A percentile compares a stretch with the other conserved stretches of the same genome.
Evolutionary conservation across 2,888 invertebrate genomes (phyloP).

Genomic region (Thyatira batis): DNA sequence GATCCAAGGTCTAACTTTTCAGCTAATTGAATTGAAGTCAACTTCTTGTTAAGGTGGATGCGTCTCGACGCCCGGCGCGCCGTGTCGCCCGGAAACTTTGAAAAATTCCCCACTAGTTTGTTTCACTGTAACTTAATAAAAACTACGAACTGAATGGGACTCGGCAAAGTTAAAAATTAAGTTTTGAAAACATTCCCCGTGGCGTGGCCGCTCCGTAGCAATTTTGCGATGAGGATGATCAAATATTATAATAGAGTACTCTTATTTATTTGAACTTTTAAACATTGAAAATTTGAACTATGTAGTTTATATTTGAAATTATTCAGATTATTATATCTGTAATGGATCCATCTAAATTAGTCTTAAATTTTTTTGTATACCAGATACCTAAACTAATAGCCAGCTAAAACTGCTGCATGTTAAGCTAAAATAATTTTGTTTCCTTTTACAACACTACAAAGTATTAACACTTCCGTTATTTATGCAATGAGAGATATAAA

Average conservation of each 20-base stretch:
- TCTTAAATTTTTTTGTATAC: too few species aligned
- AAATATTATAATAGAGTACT: neutral
- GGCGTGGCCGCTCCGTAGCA: constrained; percentile 24
- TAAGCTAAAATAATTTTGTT: too few species aligned
- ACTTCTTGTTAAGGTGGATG: constrained; percentile 64
- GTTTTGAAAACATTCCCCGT: constrained; percentile 54
- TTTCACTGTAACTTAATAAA: constrained; percentile 75
- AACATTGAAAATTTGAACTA: neutral
- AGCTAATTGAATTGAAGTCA: constrained; percentile 70
- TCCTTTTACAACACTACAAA: neutral
- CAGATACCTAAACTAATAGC: too few species aligned
- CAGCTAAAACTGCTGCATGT: too few species aligned
- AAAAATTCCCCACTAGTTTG: constrained; percentile 73
- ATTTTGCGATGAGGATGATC: constrained; percentile 27
- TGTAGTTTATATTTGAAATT: neutral
- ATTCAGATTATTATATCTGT: too few species aligned
- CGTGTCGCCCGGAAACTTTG: constrained; percentile 56
- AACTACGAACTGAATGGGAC: constrained; percentile 46
- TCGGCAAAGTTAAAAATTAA: constrained; percentile 58
- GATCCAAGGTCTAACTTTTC: constrained; percentile 42
- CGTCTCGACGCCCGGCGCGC: constrained; percentile 38
- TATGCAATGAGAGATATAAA: constrained; percentile 7
- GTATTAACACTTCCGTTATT: neutral
- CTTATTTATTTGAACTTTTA: too few species aligned
- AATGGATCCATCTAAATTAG: too few species aligned